Conservation (phyloP, 2,797 vertebrate species). For the Enteromius argenteus region DNA sequence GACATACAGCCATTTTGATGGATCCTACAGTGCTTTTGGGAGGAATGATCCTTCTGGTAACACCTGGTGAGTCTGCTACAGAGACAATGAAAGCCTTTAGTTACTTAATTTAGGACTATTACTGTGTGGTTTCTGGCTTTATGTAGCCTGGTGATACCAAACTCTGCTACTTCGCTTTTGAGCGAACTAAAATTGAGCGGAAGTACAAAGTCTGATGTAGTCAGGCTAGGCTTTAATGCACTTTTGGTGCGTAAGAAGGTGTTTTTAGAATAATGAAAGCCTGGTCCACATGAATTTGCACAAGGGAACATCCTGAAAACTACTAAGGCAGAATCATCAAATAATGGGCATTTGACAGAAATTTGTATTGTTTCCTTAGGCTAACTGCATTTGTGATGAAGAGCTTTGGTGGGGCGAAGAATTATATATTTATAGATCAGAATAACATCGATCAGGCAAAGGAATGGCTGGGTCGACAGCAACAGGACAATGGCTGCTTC, state of each 20-base stretch:
- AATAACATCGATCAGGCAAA: conserved; percentile 75
- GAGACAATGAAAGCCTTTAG: conserved; percentile 4
- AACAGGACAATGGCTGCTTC: conserved; percentile 80
- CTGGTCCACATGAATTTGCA: not conserved
- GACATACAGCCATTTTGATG: conserved; percentile 86
- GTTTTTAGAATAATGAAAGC: not conserved
- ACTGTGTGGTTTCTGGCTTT: conserved; percentile 15
- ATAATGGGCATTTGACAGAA: not conserved
- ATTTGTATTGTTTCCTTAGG: conserved; percentile 68
- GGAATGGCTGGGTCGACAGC: conserved; percentile 76
- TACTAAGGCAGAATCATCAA: not conserved
- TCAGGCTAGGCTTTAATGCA: not conserved
- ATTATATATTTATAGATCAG: conserved; percentile 80
- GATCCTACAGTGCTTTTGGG: conserved; percentile 92
- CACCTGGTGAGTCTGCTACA: conserved; percentile 83
- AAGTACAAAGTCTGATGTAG: too few species aligned
- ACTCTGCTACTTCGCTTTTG: too few species aligned
- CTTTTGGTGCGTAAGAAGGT: not conserved
- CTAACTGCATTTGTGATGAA: conserved; percentile 90
- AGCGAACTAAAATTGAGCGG: too few species aligned
- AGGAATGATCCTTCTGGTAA: conserved; percentile 73
- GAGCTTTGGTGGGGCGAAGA: conserved; percentile 80
- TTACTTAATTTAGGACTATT: conserved; percentile 44
- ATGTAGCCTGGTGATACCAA: too few species aligned
- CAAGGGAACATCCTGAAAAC: not conserved